Conservation (phyloP, 2,113 vertebrate genomes). For the Silurus glanis region DNA sequence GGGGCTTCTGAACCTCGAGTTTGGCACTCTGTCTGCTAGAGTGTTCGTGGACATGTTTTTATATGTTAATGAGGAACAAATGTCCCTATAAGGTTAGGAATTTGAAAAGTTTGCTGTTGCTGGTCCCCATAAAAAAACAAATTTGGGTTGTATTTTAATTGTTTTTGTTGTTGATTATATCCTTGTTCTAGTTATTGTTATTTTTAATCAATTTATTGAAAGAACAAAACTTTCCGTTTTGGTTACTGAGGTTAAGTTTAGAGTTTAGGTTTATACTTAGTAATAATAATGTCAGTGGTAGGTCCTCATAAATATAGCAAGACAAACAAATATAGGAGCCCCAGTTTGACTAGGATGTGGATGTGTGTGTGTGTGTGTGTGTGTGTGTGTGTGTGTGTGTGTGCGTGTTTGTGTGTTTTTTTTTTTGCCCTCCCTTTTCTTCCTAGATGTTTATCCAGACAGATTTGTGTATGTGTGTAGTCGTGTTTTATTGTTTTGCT, state of each 20-base stretch:
- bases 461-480: conserved; percentile 16
- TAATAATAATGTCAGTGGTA: neutral
- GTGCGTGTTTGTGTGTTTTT: conserved; percentile 11
- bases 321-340: neutral
- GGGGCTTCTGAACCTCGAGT: conserved; percentile 44
- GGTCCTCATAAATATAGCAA: neutral
- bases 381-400: neutral
- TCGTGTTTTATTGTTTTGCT: conserved; percentile 32
- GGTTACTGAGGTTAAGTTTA: neutral
- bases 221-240: neutral
- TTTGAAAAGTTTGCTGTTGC: neutral
- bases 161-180: neutral
- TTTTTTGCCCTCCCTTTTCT: conserved; percentile 8
- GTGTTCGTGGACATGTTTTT: neutral
- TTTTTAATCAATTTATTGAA: neutral
- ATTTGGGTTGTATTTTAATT: too few species aligned
- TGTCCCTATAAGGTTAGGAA: neutral
- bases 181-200: neutral
- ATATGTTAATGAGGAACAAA: neutral
- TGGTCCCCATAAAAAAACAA: neutral
- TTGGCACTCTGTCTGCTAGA: conserved; percentile 34
- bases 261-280: neutral
- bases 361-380: neutral
- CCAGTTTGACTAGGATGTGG: neutral
- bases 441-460: conserved; percentile 31